Conservation (phyloP, 2,888 invertebrate genomes). For the Anarsia innoxiella region DNA sequence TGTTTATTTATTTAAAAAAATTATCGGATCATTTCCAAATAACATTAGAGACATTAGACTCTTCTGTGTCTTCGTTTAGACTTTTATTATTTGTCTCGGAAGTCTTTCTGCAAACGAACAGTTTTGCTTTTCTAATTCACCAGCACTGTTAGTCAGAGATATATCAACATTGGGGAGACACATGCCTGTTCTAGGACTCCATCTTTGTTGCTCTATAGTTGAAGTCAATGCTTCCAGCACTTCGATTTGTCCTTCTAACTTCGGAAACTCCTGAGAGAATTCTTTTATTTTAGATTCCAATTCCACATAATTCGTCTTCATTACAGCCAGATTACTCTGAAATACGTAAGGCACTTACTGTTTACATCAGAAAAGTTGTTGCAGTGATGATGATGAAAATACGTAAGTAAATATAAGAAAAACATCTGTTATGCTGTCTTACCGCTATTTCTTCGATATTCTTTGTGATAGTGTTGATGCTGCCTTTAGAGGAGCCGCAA, state of each 20-base stretch:
- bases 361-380: too few relatives aligned
- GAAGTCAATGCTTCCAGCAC: slow-evolving; percentile 45
- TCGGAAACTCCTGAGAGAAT: slow-evolving; percentile 48
- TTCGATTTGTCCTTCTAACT: slow-evolving; percentile 53
- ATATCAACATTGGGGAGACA: slow-evolving; percentile 30
- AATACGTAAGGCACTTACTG: slow-evolving; percentile 14
- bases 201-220: slow-evolving; percentile 32
- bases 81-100: too few relatives aligned
- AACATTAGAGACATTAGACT: too few relatives aligned
- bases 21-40: too few relatives aligned
- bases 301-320: slow-evolving; percentile 42
- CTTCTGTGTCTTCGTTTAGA: too few relatives aligned
- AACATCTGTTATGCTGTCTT: slow-evolving; percentile 16
- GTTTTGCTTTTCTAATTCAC: neutral
- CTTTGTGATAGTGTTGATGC: slow-evolving; percentile 36
- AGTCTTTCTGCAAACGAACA: too few relatives aligned
- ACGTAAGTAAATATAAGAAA: slow-evolving; percentile 2
- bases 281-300: slow-evolving; percentile 42
- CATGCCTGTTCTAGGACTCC: slow-evolving; percentile 30
- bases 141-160: neutral
- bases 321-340: slow-evolving; percentile 42
- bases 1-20: too few relatives aligned
- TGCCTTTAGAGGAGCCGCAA: slow-evolving; percentile 35
- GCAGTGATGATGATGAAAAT: too few relatives aligned
- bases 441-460: slow-evolving; percentile 50